Evolutionary conservation across 1,140 invertebrate genomes (phyloP), one percentile per base, ranked within the genome.

Genomic region (Ceratosolen fusciceps): DNA sequence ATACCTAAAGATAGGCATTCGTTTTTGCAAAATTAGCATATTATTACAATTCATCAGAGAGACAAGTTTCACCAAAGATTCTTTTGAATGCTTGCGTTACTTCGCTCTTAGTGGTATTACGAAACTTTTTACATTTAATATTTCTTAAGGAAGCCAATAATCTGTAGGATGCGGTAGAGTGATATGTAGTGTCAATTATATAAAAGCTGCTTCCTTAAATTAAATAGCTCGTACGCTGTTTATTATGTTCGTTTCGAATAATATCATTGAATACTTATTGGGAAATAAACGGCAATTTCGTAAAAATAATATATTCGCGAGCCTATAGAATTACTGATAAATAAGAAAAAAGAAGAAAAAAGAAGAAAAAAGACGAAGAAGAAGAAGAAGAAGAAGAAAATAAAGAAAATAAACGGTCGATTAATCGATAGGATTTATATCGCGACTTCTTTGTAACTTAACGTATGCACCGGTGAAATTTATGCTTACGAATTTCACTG

Each of bases 71-170:
- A 34, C 12, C 12, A 34, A 34, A 9, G 29, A 34, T 62, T 62
- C 34, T 34, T 4, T 16, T 62, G 5, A 62, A 62, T 37, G 1
- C 14, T 37, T n/a, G n/a, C 34, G 2, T 43, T 34, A 29, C 4
- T 43, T 39, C n/a, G 47, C 39, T 67, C 39, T 39, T 21, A 31
- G 37, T 39, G 39, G 5, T 16, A 67, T 67, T 68, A 68, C 21
- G 65, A 43, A 68, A 68, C 14, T 47, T 70, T 47, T 49, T 26
- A 49, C n/a, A 70, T 49, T n/a, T n/a, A n/a, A n/a, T n/a, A n/a
- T n/a, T n/a, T n/a, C n/a, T n/a, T n/a, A n/a, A n/a, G n/a, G 14
- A 49, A 70, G 26, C 24, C 2, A 70, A 70, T 29, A 70, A 49
- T 70, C 21, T 49, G 1, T 70, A 24, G 3, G 49, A 26, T 9